These are phyloP conservation scores for Leptogaster cylindrica DNA, from an alignment of 2,888 invertebrate genomes.

Conservation along the genomic window DNA sequence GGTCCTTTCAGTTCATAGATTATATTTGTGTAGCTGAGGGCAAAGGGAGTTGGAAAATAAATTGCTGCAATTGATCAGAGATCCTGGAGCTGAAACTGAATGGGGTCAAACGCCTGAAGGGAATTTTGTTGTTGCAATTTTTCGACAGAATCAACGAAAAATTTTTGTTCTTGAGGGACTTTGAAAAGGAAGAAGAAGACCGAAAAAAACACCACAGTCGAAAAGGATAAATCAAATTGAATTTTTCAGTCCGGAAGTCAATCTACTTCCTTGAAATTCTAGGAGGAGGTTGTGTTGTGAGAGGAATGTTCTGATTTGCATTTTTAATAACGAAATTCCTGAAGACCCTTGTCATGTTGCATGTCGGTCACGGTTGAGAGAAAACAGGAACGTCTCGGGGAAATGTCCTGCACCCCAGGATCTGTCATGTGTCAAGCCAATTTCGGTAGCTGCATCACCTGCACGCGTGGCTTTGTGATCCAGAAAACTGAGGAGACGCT, in stretches of 20 bases:
- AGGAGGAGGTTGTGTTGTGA: too few relatives aligned
- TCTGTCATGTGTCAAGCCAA: too few relatives aligned
- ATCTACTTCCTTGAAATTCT: too few relatives aligned
- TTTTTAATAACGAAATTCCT: slow-evolving; percentile 16
- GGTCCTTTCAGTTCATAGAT: too few relatives aligned
- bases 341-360: slow-evolving; percentile 30
- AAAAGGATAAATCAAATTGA: not conserved
- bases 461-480: not conserved
- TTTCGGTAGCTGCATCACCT: not conserved
- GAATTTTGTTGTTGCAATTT: slow-evolving; percentile 12
- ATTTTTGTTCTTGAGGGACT: not conserved
- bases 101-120: not conserved
- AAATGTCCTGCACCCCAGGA: too few relatives aligned
- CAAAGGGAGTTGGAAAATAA: not conserved
- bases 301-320: slow-evolving; percentile 14
- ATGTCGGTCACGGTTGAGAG: slow-evolving; percentile 43
- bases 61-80: slow-evolving; percentile 4
- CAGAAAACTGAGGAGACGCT: not conserved
- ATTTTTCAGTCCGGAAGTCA: not conserved
- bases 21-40: too few relatives aligned
- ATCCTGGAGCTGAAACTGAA: not conserved
- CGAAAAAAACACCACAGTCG: too few relatives aligned
- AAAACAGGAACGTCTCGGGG: not conserved
- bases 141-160: not conserved
- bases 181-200: not conserved